A percentile compares a stretch with the other conserved stretches of the same genome.
phyloP scores from a whole-genome alignment of 2,888 invertebrate species.

The Eristalis tenax region DNA sequence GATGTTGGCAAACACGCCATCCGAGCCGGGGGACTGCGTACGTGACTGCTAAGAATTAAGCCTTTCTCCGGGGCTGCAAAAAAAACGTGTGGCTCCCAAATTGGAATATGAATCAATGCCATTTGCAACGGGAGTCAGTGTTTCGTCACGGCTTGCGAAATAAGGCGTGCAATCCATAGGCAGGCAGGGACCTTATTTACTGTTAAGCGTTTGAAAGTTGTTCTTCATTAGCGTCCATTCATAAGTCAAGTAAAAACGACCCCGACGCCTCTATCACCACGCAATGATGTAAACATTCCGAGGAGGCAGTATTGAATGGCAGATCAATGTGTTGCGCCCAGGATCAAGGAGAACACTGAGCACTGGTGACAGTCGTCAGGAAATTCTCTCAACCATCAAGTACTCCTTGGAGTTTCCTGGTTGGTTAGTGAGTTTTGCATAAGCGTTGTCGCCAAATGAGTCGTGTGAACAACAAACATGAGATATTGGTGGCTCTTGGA shows the following conservation, averaged over 20 bases:
- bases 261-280: neutral
- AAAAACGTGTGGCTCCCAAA: neutral
- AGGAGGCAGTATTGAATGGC: no score
- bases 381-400: no score
- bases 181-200: neutral
- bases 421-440: no score
- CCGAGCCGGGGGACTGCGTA: neutral
- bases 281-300: no score
- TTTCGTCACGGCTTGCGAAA: neutral
- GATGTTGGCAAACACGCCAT: neutral
- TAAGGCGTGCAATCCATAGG: neutral
- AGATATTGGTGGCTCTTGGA: no score
- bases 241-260: neutral
- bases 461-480: no score
- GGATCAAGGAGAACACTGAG: no score
- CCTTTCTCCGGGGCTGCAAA: neutral
- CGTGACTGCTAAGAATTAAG: neutral
- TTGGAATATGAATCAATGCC: neutral
- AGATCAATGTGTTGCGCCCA: no score
- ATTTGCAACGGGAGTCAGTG: neutral
- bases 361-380: no score
- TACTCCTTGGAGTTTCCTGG: no score
- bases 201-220: neutral
- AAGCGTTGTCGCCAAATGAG: no score
- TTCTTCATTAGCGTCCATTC: neutral